phyloP scores from a whole-genome alignment of 2,797 vertebrate genomes.

The Fundulus diaphanus region DNA sequence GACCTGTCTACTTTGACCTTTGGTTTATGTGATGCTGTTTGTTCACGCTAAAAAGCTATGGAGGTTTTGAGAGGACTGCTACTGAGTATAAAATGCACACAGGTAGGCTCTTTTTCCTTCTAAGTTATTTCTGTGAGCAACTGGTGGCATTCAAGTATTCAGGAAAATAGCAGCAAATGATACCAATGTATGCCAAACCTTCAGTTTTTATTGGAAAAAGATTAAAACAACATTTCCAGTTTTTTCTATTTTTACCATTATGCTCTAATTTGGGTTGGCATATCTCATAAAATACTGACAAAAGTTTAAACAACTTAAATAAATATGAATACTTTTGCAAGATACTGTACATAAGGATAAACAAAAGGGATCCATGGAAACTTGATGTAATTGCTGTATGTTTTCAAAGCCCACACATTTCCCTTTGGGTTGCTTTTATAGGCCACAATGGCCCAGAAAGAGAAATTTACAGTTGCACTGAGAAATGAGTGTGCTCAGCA shows the following conservation, averaged over 20 bases:
- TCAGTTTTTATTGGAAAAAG: neutral
- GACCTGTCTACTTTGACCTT: neutral
- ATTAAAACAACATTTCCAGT: neutral
- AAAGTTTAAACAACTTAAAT: neutral
- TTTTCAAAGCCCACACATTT: slow-evolving; percentile 36
- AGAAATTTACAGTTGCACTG: slow-evolving; percentile 32
- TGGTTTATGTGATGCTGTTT: neutral
- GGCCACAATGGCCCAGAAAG: slow-evolving; percentile 30
- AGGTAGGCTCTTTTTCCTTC: neutral
- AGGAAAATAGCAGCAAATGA: neutral
- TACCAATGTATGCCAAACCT: neutral
- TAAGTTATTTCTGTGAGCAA: neutral
- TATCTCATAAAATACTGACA: neutral
- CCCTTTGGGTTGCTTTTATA: slow-evolving; percentile 31
- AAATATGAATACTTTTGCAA: neutral
- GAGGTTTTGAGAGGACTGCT: slow-evolving; percentile 34
- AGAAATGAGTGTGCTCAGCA: slow-evolving; percentile 30
- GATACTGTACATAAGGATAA: slow-evolving; percentile 36
- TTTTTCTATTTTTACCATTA: neutral
- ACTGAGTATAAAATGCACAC: slow-evolving; percentile 16
- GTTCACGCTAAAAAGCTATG: slow-evolving; percentile 30
- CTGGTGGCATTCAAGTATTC: neutral
- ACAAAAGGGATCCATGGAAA: slow-evolving; percentile 49
- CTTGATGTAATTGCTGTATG: slow-evolving; percentile 41
- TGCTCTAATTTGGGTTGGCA: neutral